Evolutionary conservation across 2,797 vertebrate species (phyloP).

Genomic region (Paramormyrops hopkinsi): DNA sequence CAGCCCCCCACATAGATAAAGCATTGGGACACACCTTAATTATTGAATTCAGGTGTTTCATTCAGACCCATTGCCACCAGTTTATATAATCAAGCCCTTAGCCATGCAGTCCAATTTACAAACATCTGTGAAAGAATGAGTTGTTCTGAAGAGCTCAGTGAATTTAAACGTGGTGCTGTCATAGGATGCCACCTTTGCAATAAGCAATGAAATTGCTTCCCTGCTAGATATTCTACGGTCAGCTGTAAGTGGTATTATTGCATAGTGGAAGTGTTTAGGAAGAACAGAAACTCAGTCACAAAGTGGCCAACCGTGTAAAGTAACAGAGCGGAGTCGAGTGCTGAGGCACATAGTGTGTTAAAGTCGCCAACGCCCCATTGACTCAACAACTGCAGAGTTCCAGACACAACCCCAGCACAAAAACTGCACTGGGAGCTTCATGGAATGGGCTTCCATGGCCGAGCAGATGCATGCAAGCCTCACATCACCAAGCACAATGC

Average conservation of each 20-base stretch:
- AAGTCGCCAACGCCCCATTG: neutral
- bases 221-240: neutral
- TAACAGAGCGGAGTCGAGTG: neutral
- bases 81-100: neutral
- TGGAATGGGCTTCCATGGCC: neutral
- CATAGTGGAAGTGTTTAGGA: neutral
- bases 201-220: neutral
- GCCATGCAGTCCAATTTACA: neutral
- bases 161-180: neutral
- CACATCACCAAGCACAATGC: neutral
- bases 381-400: neutral
- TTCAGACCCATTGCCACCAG: neutral
- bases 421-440: neutral
- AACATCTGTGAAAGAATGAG: neutral
- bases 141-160: neutral
- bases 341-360: neutral
- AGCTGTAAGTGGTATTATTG: neutral
- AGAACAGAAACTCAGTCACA: neutral
- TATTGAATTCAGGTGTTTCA: neutral
- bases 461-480: neutral
- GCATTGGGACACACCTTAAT: neutral
- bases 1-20: neutral
- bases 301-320: neutral
- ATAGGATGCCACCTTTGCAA: neutral
- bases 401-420: neutral